Base-by-base conservation (phyloP, 1,140 invertebrate species). In the Drosophila ambigua region DNA sequence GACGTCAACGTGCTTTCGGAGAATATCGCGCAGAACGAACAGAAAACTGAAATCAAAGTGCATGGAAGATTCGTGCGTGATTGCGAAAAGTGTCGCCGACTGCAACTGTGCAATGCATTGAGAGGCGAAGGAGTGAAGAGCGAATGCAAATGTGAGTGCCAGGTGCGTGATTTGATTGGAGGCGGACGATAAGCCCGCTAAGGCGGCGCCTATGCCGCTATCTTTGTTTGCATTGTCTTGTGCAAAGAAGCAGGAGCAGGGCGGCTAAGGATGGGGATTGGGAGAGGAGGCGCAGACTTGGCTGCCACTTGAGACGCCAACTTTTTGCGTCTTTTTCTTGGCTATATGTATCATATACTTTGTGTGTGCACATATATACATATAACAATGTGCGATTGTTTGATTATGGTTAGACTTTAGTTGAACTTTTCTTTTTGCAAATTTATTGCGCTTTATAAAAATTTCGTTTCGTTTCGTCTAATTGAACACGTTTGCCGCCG, bases 381-480 rank as follows among this genome's bases (percentile, higher is more conserved):
- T 26, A 2, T 6, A 48, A 48, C 35, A 11, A 39, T 39, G 11
- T 15, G 26, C 11, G 49, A 31, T 48, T 62, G 51, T 49, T 51
- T 16, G n/a, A 4, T 39, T 39, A 39, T 39, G 35, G 35, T 39
- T 39, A 13, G 35, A 39, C 35, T 39, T 39, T 39, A n/a, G 11
- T 72, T 73, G 48, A 67, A 68, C 41, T 53, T 58, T 54, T 49
- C 26, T 57, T 61, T 41, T 62, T 54, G 59, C 67, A 52, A 77
- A 77, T 77, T 85, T 74, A 80, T 71, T 66, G 77, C 61, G 61
- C 65, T 81, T 74, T 84, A 72, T 73, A 85, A 85, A 85, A 77
- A 81, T 62, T 85, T 71, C 50, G 67, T 71, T 24, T 24, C 4
- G 23, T 20, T 85, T 54, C 44, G 39, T 43, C 50, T 72, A 82